These are phyloP conservation scores for Melitaea cinxia DNA, from an alignment of 1,140 invertebrate species.

Conservation along the genomic window DNA sequence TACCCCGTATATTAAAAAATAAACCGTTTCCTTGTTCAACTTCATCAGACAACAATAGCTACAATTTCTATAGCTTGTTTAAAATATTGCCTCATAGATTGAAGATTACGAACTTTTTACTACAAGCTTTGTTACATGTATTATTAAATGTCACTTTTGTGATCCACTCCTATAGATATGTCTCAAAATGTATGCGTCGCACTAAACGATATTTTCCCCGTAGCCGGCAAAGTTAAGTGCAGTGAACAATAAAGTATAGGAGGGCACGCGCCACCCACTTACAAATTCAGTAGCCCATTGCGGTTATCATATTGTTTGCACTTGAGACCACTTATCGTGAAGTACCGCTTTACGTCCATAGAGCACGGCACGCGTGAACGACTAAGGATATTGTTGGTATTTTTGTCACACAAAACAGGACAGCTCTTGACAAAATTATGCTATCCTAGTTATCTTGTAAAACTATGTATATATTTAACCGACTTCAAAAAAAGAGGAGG, in stretches of 20 bases:
- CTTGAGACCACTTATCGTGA: conserved; percentile 29
- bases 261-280: conserved; percentile 37
- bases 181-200: neutral
- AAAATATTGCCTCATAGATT: too few relatives aligned
- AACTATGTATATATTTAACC: too few relatives aligned
- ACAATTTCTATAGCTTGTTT: too few relatives aligned
- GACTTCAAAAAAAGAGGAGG: too few relatives aligned
- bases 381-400: conserved; percentile 21
- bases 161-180: too few relatives aligned
- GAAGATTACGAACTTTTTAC: too few relatives aligned
- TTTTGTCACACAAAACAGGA: conserved; percentile 14
- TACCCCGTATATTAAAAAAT: too few relatives aligned
- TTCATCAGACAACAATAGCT: too few relatives aligned
- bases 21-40: too few relatives aligned
- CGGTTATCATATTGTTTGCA: conserved; percentile 38
- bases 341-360: conserved; percentile 17
- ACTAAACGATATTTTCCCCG: neutral
- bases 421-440: conserved; percentile 10
- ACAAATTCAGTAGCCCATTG: conserved; percentile 31
- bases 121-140: too few relatives aligned
- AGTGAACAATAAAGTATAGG: conserved; percentile 11
- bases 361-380: neutral
- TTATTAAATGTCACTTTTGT: too few relatives aligned
- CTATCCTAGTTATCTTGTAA: neutral
- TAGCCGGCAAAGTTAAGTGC: conserved; percentile 8